These are phyloP conservation scores for Brachirus orientalis DNA, from an alignment of 2,113 vertebrate species.

Conservation along the genomic window DNA sequence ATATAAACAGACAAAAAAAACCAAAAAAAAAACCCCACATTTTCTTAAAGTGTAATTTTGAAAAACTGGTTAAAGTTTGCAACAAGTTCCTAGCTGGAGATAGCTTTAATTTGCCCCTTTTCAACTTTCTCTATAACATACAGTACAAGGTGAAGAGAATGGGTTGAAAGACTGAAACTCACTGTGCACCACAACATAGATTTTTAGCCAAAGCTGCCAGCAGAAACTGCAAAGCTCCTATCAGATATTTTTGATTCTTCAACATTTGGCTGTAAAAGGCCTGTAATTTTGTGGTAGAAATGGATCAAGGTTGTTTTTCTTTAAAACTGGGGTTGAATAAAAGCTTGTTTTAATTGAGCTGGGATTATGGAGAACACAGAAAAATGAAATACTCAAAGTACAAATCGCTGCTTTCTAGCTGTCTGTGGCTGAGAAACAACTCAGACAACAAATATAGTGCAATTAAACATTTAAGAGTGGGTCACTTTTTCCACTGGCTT, in stretches of 20 bases:
- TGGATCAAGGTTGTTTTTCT: not conserved
- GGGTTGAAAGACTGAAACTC: not conserved
- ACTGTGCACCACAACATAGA: not conserved
- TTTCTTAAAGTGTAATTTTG: no score
- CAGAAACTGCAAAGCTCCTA: not conserved
- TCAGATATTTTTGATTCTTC: not conserved
- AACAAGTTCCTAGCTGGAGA: no score
- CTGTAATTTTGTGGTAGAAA: not conserved
- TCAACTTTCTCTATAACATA: no score
- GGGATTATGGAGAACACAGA: not conserved
- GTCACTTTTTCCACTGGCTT: conserved; percentile 15
- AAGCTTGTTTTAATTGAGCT: not conserved
- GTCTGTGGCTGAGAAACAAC: not conserved
- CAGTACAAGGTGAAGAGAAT: not conserved
- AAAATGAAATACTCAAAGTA: not conserved
- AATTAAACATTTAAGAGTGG: conserved; percentile 30
- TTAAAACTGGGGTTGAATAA: not conserved
- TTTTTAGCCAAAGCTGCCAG: not conserved
- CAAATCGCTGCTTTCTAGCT: not conserved
- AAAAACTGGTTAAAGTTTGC: no score
- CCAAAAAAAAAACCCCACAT: no score
- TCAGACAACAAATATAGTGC: not conserved
- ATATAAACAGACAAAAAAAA: no score
- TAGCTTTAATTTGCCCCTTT: no score
- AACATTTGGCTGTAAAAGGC: not conserved